These are phyloP conservation scores for Brachymystax lenok DNA, from an alignment of 2,797 vertebrate species.

Conservation along the genomic window DNA sequence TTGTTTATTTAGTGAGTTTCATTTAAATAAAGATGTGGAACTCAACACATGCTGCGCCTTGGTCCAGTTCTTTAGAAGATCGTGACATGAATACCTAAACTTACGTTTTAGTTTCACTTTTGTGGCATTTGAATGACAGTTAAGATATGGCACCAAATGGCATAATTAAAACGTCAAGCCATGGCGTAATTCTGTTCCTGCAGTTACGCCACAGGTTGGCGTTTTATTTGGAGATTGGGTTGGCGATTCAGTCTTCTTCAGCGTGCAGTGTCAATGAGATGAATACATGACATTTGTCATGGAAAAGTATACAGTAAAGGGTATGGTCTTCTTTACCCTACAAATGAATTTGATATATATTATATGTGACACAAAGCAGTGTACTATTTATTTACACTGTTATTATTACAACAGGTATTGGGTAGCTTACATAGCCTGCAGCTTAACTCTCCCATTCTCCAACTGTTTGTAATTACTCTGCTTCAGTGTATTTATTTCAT, in stretches of 20 bases:
- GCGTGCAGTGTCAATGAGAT: neutral
- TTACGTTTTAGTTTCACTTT: too few species aligned
- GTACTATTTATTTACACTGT: neutral
- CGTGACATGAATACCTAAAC: too few species aligned
- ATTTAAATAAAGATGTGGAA: too few species aligned
- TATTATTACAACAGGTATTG: neutral
- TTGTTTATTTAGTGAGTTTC: too few species aligned
- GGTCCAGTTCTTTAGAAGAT: too few species aligned
- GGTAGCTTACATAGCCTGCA: neutral
- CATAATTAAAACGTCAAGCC: too few species aligned
- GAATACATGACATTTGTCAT: neutral
- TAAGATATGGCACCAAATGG: too few species aligned
- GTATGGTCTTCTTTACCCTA: neutral
- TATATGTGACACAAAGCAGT: neutral
- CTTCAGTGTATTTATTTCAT: slow-evolving; percentile 15
- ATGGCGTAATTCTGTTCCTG: too few species aligned
- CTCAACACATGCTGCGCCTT: too few species aligned
- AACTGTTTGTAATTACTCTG: neutral
- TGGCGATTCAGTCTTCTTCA: neutral
- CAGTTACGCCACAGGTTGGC: neutral
- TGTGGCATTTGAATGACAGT: too few species aligned
- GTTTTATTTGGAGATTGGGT: neutral
- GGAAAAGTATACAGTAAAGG: neutral
- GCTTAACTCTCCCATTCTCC: neutral
- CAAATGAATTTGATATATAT: neutral